Evolutionary conservation across 2,797 vertebrate species (phyloP), one percentile per base, ranked within the genome.

Genomic region (Hydrophis major): DNA sequence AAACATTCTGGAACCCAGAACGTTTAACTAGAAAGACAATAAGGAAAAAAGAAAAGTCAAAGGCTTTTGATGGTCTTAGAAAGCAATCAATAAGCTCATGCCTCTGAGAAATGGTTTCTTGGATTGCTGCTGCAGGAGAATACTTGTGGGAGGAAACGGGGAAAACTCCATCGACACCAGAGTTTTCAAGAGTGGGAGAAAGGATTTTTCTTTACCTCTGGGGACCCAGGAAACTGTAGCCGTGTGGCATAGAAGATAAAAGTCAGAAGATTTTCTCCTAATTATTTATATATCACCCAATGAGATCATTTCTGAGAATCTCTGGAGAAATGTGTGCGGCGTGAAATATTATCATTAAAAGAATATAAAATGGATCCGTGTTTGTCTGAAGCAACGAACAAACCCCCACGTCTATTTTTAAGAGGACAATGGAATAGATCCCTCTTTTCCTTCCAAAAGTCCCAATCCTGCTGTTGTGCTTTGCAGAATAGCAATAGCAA

Each of bases 391-490:
- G 63, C 32, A 78, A 47, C 12, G 57, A 16, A 47, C 61, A 74
- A 63, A 3, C 14, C 5, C 12, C 1, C 18, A n/a, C 0, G 0
- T 11, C 28, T 53, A 22, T 60, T 55, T 90, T 88, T 88, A 42
- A 93, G 25, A 86, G 91, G 90, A 83, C 83, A 92, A 94, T 1
- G 14, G 32, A 32, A 32, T 2, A 69, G 13, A 32, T 94, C 47
- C 37, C 10, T 93, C 60, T 42, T 91, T 28, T 88, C 59, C 94
- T 96, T 95, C 66, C 57, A 95, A 95, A 94, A 90, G 94, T 91
- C 89, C 89, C 61, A 86, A 8, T 56, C 14, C 53, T 93, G 66
- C 37, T 86, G 57, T 92, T 93, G 53, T 2, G 10, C 7, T 55
- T 55, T 11, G 53, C 53, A 55, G 53, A 55, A 55, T 55, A 55